Evolutionary conservation across 2,888 invertebrate genomes (phyloP).

Genomic region (Trachelus iudaicus): DNA sequence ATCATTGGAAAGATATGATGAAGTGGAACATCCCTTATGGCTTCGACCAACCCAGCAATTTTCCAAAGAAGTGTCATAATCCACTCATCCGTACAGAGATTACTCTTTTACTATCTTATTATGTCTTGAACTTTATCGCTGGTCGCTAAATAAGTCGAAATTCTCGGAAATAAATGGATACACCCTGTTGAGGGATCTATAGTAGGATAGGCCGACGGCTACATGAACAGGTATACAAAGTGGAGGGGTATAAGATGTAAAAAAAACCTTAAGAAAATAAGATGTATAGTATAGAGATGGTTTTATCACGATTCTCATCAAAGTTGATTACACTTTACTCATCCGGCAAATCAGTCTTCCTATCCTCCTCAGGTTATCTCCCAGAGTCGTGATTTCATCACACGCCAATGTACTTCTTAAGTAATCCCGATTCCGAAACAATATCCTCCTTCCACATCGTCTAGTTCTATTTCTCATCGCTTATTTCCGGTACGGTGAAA

Average conservation of each 20-base stretch:
- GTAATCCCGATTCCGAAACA: not conserved
- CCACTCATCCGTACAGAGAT: not conserved
- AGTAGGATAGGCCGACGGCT: no score
- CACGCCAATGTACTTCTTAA: not conserved
- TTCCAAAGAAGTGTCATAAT: conserved; percentile 9
- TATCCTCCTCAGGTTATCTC: not conserved
- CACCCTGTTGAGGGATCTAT: not conserved
- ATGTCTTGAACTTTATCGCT: not conserved
- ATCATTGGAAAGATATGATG: conserved; percentile 18
- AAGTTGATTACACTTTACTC: not conserved
- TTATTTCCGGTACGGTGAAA: not conserved
- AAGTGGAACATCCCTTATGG: conserved; percentile 14
- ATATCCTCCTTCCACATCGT: not conserved
- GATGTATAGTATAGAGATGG: not conserved
- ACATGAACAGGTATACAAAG: no score
- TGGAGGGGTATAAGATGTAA: not conserved
- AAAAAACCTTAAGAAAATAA: not conserved
- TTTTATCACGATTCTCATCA: not conserved
- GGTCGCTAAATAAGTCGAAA: not conserved
- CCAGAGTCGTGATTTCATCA: not conserved
- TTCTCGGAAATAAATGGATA: not conserved
- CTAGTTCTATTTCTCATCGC: not conserved
- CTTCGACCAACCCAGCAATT: conserved; percentile 19
- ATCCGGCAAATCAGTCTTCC: not conserved
- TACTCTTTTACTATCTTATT: not conserved